phyloP scores from a whole-genome alignment of 2,797 vertebrate genomes.

The Anisognathus igniventris region DNA sequence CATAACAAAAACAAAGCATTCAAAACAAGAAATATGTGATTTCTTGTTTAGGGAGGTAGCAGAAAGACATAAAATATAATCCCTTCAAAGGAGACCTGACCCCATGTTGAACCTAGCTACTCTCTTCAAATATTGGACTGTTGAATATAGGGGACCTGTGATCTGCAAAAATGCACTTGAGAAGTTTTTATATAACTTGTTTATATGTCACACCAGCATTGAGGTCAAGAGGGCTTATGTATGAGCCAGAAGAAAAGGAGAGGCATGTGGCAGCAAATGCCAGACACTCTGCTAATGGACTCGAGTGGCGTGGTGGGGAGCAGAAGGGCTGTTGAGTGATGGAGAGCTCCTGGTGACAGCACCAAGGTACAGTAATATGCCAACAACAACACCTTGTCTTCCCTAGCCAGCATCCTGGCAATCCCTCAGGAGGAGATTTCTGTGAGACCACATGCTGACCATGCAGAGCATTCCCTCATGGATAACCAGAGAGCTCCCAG shows the following conservation, averaged over 20 bases:
- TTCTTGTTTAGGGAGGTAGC: not conserved
- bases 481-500: not conserved
- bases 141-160: not conserved
- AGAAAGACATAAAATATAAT: not conserved
- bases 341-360: not conserved
- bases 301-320: accelerated
- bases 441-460: not conserved
- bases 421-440: not conserved
- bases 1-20: not conserved
- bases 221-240: not conserved
- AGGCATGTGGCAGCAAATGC: not conserved
- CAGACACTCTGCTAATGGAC: slow-evolving; percentile 2
- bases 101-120: not conserved
- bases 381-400: not conserved
- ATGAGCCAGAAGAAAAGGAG: not conserved
- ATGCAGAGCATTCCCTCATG: not conserved
- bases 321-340: not conserved
- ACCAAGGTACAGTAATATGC: accelerated
- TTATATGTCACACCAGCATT: not conserved
- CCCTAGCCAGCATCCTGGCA: not conserved
- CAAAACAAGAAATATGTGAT: not conserved
- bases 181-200: not conserved
- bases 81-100: not conserved
- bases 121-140: not conserved
- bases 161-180: not conserved